Conservation (phyloP, 2,888 invertebrate species). For the Herminia tarsipennalis region DNA sequence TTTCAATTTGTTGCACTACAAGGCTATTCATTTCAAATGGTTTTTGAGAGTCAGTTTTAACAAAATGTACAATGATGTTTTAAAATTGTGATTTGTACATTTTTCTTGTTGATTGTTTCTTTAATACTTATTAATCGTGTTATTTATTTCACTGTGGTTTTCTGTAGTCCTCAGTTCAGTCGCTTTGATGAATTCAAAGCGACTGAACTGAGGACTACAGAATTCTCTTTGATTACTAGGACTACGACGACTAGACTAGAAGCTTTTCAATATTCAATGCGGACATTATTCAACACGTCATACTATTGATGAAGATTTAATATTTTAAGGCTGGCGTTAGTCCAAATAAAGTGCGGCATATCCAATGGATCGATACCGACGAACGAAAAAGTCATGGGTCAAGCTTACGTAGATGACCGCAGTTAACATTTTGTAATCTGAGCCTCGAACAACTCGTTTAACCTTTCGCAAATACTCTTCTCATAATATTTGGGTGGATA, state of each 20-base stretch:
- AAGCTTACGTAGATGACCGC: slow-evolving; percentile 5
- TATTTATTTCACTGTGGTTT: too few relatives aligned
- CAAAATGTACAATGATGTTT: background rate
- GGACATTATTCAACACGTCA: too few relatives aligned
- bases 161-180: too few relatives aligned
- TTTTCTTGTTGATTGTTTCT: background rate
- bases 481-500: too few relatives aligned
- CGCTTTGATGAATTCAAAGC: too few relatives aligned
- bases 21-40: slow-evolving; percentile 16
- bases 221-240: too few relatives aligned
- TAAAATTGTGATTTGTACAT: background rate
- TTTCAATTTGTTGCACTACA: slow-evolving; percentile 22
- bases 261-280: too few relatives aligned
- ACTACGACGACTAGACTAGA: too few relatives aligned
- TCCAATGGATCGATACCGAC: slow-evolving; percentile 4
- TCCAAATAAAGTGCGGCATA: slow-evolving; percentile 1
- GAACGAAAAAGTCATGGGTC: slow-evolving; percentile 11
- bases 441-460: background rate
- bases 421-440: background rate
- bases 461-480: too few relatives aligned
- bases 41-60: background rate
- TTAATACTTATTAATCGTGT: too few relatives aligned
- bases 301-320: too few relatives aligned
- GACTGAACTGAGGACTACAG: too few relatives aligned
- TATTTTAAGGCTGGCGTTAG: background rate